phyloP scores from a whole-genome alignment of 2,888 invertebrate species.

The Euproctis similis region DNA sequence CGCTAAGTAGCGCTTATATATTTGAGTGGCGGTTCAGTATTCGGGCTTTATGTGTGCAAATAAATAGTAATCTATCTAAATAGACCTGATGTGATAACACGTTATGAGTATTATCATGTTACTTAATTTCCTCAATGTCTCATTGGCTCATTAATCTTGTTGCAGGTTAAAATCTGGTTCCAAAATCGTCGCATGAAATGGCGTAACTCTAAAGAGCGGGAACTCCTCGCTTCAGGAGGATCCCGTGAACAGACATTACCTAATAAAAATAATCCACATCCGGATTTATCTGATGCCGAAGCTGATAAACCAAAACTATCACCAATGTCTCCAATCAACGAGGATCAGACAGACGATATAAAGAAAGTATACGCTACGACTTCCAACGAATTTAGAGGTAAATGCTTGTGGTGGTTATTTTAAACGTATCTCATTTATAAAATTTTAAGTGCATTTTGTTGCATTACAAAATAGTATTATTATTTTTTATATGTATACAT shows the following conservation, averaged over 20 bases:
- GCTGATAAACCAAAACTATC: slow-evolving; percentile 84
- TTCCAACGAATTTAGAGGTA: slow-evolving; percentile 32
- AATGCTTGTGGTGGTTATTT: no score
- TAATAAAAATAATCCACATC: slow-evolving; percentile 97
- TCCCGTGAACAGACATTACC: slow-evolving; percentile 96
- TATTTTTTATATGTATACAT: no score
- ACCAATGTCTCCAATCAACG: slow-evolving; percentile 71
- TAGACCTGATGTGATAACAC: no score
- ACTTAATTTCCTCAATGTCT: no score
- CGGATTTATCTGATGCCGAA: slow-evolving; percentile 93
- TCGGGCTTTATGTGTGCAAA: no score
- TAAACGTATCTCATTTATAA: no score
- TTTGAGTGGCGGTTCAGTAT: no score
- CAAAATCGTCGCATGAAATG: slow-evolving; percentile 99
- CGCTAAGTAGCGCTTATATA: no score
- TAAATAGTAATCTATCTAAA: no score
- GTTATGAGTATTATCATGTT: no score
- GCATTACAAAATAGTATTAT: no score
- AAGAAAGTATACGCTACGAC: slow-evolving; percentile 52
- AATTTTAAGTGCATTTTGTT: no score
- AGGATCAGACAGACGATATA: slow-evolving; percentile 42
- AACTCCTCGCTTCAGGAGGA: slow-evolving; percentile 93
- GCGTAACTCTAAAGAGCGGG: slow-evolving; percentile 98
- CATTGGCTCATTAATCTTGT: slow-evolving; percentile 7
- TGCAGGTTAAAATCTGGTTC: slow-evolving; percentile 84